Conservation (phyloP, 2,797 vertebrate species). For the Platalea minor region DNA sequence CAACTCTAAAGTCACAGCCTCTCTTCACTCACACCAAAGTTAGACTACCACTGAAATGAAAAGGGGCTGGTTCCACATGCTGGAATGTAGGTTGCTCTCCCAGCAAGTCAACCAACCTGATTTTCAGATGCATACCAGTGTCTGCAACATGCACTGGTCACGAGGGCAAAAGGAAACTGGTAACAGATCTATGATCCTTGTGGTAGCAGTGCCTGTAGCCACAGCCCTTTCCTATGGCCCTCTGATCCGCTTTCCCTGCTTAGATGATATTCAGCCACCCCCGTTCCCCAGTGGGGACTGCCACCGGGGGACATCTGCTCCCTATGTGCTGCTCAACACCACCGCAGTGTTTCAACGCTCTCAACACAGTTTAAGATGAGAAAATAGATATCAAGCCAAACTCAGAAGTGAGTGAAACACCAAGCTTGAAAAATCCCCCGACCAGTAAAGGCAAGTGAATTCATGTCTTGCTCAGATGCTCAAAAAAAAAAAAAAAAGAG, state of each 20-base stretch:
- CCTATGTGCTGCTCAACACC: background rate
- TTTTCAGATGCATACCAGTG: background rate
- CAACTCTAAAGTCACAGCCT: background rate
- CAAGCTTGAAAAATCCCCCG: background rate
- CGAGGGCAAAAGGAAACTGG: fast-evolving
- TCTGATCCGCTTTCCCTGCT: background rate
- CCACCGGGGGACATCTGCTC: background rate
- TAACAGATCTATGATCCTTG: background rate
- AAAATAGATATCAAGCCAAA: background rate
- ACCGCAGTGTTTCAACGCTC: background rate
- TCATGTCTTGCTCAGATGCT: background rate
- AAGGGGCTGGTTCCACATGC: background rate
- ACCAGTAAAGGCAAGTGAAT: background rate
- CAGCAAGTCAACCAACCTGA: background rate
- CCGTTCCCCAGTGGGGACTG: fast-evolving
- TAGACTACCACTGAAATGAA: background rate
- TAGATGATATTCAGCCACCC: background rate
- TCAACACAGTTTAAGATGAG: background rate
- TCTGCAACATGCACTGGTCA: background rate
- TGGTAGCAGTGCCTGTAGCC: background rate
- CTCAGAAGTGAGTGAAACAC: background rate
- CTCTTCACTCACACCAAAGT: background rate
- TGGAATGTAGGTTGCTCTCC: background rate
- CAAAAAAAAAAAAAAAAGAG: background rate
- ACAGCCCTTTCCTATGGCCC: background rate